Base-by-base conservation (phyloP, 2,888 invertebrate species). In the Ophion costatus region DNA sequence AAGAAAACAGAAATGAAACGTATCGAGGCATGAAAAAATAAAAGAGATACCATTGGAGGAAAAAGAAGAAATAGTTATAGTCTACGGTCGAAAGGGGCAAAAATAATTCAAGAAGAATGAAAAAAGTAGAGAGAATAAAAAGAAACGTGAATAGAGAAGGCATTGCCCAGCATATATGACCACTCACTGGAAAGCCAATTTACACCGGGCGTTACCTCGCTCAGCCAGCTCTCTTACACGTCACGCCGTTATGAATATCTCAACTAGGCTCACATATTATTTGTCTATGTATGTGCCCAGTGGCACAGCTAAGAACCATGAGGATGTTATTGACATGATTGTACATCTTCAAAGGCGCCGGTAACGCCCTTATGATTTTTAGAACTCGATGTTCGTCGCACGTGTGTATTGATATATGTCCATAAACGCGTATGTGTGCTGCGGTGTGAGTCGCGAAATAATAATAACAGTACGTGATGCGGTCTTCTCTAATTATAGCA, bases 111-210 rank as follows among this genome's bases (percentile, higher is more conserved):
- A 59, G 29, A 59, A 81, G 38, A 77, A 84, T 71, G 29, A 82
- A 83, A 83, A 57, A 70, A 70, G 63, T 63, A 38, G 45, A 42
- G 42, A 24, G 59, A 74, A 76, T 29, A 66, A 74, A 69, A 83
- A 74, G 66, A 83, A 82, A 75, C n/a, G 82, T 81, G 83, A 85
- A 84, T 87, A 82, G 83, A 89, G 87, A 84, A 91, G 90, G 89
- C 91, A 91, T 90, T 91, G 91, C 89, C 91, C 91, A 92, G 91
- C 93, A 93, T 89, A 92, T 92, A 93, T 93, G 92, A 91, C 88
- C 92, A 92, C 88, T 91, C 89, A 93, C 90, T 92, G 93, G 93
- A 93, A 93, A 93, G 90, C 90, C 90, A 92, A 93, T 92, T 92
- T 91, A 90, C 92, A 92, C 90, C 89, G 89, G 90, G 91, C 91